Conservation (phyloP, 2,113 vertebrate genomes). For the Myrmecobius fasciatus region DNA sequence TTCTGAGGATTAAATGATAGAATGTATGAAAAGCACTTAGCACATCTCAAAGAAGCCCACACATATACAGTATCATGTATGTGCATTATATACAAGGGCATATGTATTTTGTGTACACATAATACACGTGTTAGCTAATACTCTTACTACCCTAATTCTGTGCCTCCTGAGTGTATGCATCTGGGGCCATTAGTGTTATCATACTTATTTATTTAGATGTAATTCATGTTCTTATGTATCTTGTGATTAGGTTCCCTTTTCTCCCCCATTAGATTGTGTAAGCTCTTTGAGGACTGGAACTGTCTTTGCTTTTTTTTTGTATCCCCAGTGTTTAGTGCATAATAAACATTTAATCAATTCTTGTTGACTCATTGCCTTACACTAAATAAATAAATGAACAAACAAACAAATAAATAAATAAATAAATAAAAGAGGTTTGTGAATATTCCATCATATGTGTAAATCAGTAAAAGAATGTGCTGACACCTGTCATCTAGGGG, state of each 20-base stretch:
- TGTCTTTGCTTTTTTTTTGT: neutral
- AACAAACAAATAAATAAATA: neutral
- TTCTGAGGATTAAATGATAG: neutral
- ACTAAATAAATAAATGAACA: neutral
- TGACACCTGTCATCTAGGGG: no score
- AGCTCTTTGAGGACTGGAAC: neutral
- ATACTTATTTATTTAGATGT: neutral
- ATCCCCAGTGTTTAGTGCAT: neutral
- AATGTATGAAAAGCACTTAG: neutral
- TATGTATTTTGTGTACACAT: no score
- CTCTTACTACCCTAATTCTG: no score
- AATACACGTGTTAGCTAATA: no score
- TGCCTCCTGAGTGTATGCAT: no score
- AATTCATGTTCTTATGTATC: neutral
- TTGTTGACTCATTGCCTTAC: neutral
- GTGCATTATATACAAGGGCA: no score
- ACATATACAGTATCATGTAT: no score
- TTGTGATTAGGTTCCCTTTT: neutral
- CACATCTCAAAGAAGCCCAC: neutral
- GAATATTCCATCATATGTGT: neutral
- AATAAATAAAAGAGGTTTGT: neutral
- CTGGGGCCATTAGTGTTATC: neutral
- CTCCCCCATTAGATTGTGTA: neutral
- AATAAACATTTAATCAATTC: neutral
- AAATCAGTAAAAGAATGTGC: neutral